Percentiles rank a stretch among this genome's conserved stretches.
These are phyloP conservation scores for Polietes domitor DNA, from an alignment of 2,888 invertebrate genomes.

Conservation along the genomic window DNA sequence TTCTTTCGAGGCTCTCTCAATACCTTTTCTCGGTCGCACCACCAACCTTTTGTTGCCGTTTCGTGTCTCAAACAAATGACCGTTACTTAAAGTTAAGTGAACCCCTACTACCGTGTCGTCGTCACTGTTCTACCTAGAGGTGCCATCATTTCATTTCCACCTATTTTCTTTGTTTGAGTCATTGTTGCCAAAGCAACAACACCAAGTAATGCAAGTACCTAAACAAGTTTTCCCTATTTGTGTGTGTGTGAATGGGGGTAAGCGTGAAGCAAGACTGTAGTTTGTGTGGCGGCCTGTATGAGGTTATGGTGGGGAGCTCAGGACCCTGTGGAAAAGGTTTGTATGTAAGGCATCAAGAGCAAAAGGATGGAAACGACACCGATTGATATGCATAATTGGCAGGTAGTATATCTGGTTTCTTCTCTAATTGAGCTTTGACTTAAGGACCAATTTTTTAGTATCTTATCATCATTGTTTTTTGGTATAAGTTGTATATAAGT, in stretches of 20 bases:
- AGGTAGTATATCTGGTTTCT: too few relatives aligned
- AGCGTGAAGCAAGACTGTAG: too few relatives aligned
- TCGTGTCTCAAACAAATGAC: constrained; percentile 47
- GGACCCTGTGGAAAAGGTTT: neutral
- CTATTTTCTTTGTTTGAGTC: constrained; percentile 16
- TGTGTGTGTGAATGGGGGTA: neutral
- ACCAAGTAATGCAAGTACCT: neutral
- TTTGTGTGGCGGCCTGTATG: neutral
- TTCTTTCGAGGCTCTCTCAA: constrained; percentile 25
- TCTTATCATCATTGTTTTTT: too few relatives aligned
- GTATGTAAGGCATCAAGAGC: too few relatives aligned
- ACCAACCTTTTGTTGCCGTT: neutral
- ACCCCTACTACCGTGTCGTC: neutral
- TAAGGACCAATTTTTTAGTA: too few relatives aligned
- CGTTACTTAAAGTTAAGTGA: constrained; percentile 53
- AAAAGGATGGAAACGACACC: too few relatives aligned
- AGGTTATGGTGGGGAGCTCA: neutral
- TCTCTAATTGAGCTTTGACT: too few relatives aligned
- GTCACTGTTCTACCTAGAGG: constrained; percentile 1
- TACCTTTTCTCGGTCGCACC: constrained; percentile 9
- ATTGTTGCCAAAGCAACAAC: neutral
- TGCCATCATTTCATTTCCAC: constrained; percentile 1
- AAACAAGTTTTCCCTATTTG: constrained; percentile 25
- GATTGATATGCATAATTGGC: too few relatives aligned
- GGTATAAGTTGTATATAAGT: too few relatives aligned